Conservation (phyloP, 2,888 invertebrate genomes). For the Brenthis ino region DNA sequence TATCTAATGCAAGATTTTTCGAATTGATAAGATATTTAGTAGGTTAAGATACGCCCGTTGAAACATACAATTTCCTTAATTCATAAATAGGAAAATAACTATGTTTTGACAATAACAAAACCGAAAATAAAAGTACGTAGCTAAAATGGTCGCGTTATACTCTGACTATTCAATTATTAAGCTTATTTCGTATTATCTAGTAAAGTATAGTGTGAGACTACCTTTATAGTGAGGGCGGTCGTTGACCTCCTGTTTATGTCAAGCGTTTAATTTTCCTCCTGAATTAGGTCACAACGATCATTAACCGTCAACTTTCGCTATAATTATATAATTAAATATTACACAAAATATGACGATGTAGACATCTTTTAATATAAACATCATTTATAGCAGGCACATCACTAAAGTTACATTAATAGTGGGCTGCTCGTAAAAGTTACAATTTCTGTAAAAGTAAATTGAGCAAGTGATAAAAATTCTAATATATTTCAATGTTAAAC, state of each 20-base stretch:
- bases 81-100: too few species aligned
- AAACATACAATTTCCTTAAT: too few species aligned
- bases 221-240: slow-evolving; percentile 35
- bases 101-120: not conserved
- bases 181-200: slow-evolving; percentile 20
- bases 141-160: slow-evolving; percentile 10
- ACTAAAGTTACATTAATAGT: not conserved
- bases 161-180: slow-evolving; percentile 28
- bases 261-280: slow-evolving; percentile 45
- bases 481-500: too few species aligned
- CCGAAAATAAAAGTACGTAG: not conserved
- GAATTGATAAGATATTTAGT: too few species aligned
- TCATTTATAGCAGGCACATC: not conserved
- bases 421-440: too few species aligned
- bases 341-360: slow-evolving; percentile 4
- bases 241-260: slow-evolving; percentile 44
- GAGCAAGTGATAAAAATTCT: too few species aligned
- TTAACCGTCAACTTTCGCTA: slow-evolving; percentile 22
- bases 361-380: slow-evolving; percentile 5
- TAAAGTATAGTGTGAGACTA: slow-evolving; percentile 28
- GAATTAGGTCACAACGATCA: slow-evolving; percentile 46
- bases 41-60: too few species aligned
- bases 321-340: slow-evolving; percentile 17
- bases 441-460: too few species aligned
- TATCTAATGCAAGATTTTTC: too few species aligned